A percentile compares a stretch with the other conserved stretches of the same genome.
Conservation (phyloP, 2,888 invertebrate species). For the Thecocarcelia acutangulata region DNA sequence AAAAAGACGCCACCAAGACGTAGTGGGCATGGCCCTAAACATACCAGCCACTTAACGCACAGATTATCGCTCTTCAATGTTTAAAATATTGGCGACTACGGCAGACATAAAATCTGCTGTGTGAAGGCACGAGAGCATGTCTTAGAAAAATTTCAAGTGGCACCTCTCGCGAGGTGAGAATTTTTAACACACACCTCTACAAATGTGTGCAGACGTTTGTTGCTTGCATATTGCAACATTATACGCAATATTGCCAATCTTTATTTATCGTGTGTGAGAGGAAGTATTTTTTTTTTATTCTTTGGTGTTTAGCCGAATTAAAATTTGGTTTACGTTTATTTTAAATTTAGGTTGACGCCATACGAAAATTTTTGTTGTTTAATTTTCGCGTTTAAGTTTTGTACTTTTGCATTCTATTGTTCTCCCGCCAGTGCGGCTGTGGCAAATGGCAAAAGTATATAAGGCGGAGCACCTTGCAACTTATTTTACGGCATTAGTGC, state of each 20-base stretch:
- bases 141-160: conserved; percentile 34
- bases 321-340: conserved; percentile 52
- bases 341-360: conserved; percentile 68
- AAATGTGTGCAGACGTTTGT: background rate
- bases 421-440: background rate
- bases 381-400: background rate
- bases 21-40: conserved; percentile 74
- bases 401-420: background rate
- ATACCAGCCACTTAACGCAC: conserved; percentile 31
- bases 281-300: conserved; percentile 16
- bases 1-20: conserved; percentile 73
- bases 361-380: conserved; percentile 36
- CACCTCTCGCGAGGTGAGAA: conserved; percentile 61
- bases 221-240: conserved; percentile 8
- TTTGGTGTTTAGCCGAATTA: conserved; percentile 41
- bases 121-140: background rate
- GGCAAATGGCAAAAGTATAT: conserved; percentile 14
- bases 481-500: conserved; percentile 56
- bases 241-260: conserved; percentile 25
- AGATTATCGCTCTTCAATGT: conserved; percentile 22
- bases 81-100: conserved; percentile 32
- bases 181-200: conserved; percentile 20
- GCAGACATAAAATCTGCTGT: background rate
- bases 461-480: conserved; percentile 55
- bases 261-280: conserved; percentile 11